A percentile compares a stretch with the other conserved stretches of the same genome.
phyloP scores from a whole-genome alignment of 92 coral and sea anemone species.

The Scolanthus callimorphus region DNA sequence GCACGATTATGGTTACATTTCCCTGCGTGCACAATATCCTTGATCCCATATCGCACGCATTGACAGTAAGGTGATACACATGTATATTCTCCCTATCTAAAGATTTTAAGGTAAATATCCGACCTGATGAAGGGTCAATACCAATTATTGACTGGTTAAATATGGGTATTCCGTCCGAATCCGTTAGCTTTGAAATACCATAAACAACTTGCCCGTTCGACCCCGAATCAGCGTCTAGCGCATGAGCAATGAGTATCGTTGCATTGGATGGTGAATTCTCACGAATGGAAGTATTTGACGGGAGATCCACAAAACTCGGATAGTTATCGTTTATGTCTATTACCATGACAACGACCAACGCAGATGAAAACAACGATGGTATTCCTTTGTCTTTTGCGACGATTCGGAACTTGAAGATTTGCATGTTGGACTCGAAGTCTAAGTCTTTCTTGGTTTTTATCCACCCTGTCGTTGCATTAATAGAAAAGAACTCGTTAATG shows the following conservation, averaged over 20 bases:
- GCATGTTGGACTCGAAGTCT: slow-evolving; percentile 8
- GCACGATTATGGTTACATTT: neutral
- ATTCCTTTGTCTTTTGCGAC: slow-evolving; percentile 33
- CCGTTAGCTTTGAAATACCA: neutral
- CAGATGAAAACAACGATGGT: slow-evolving; percentile 22
- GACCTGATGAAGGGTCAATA: slow-evolving; percentile 3
- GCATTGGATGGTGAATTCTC: slow-evolving; percentile 4
- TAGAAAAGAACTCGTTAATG: slow-evolving; percentile 1
- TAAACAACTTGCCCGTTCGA: neutral
- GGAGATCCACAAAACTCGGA: slow-evolving; percentile 25
- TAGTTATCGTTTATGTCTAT: slow-evolving; percentile 40
- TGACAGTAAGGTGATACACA: neutral
- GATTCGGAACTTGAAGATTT: slow-evolving; percentile 6
- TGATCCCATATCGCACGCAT: neutral
- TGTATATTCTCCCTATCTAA: slow-evolving; percentile 8
- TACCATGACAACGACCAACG: slow-evolving; percentile 21
- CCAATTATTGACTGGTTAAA: neutral
- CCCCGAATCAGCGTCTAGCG: slow-evolving; percentile 10
- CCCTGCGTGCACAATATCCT: neutral
- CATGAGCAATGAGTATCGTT: slow-evolving; percentile 4
- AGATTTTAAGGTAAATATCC: neutral
- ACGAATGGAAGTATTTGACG: neutral
- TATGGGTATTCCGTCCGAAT: neutral
- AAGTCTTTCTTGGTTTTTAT: neutral
- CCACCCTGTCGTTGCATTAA: slow-evolving; percentile 20